These are phyloP conservation scores for Tachystola acroxantha DNA, from an alignment of 2,888 invertebrate genomes.

Conservation along the genomic window DNA sequence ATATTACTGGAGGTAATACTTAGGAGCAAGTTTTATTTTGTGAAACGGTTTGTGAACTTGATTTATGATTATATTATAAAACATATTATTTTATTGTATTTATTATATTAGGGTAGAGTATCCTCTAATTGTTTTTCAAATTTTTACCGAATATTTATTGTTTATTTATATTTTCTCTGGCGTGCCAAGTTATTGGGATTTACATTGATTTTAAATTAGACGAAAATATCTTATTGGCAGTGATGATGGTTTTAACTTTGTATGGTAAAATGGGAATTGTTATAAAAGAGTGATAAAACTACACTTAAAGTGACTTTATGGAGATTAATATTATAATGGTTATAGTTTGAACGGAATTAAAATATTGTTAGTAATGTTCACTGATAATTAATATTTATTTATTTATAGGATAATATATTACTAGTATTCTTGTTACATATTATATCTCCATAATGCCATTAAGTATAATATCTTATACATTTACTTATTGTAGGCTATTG, in stretches of 20 bases:
- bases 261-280: constrained; percentile 1
- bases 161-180: too few species aligned
- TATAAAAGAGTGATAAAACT: constrained; percentile 20
- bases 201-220: too few species aligned
- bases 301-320: constrained; percentile 29
- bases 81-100: too few species aligned
- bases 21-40: constrained; percentile 49
- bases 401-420: background rate
- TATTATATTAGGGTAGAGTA: too few species aligned
- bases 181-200: too few species aligned
- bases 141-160: too few species aligned
- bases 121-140: background rate
- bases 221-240: too few species aligned
- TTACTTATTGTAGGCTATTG: constrained; percentile 71
- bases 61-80: too few species aligned
- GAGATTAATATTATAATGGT: constrained; percentile 5
- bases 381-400: background rate
- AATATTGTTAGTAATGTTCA: too few species aligned
- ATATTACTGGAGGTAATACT: constrained; percentile 73
- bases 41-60: constrained; percentile 64
- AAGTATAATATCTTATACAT: constrained; percentile 39
- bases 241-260: background rate
- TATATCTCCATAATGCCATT: constrained; percentile 35
- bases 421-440: constrained; percentile 1
- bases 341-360: background rate